phyloP scores from a whole-genome alignment of 2,888 invertebrate genomes.

The Mamestra brassicae region DNA sequence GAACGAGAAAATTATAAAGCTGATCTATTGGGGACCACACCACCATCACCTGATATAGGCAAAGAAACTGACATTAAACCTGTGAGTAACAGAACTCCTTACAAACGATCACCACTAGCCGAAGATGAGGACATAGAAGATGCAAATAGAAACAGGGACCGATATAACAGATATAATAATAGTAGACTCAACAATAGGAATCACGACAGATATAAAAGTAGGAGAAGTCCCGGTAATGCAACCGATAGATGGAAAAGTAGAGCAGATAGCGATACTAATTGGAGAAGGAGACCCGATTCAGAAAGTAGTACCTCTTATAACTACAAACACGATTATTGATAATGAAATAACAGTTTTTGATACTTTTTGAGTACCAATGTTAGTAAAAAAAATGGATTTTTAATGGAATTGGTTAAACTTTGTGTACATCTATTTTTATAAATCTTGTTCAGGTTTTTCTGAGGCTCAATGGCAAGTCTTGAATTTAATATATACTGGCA shows the following conservation, averaged over 20 bases:
- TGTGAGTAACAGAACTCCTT: slow-evolving; percentile 46
- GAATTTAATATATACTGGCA: not conserved
- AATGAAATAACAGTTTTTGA: not conserved
- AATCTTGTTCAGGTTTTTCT: not conserved
- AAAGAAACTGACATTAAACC: slow-evolving; percentile 70
- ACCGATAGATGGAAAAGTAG: slow-evolving; percentile 1
- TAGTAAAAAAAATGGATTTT: not conserved
- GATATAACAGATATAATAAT: slow-evolving; percentile 48
- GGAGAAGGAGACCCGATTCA: slow-evolving; percentile 42
- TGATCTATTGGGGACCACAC: slow-evolving; percentile 77
- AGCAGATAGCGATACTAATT: slow-evolving; percentile 33
- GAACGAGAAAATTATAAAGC: slow-evolving; percentile 91
- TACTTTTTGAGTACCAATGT: slow-evolving; percentile 10
- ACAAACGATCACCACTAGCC: slow-evolving; percentile 62
- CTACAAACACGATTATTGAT: slow-evolving; percentile 76
- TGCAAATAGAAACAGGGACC: slow-evolving; percentile 36
- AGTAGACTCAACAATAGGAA: slow-evolving; percentile 27
- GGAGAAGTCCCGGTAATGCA: slow-evolving; percentile 7
- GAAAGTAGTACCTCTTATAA: slow-evolving; percentile 70
- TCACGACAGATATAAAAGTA: slow-evolving; percentile 11
- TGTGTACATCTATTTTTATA: slow-evolving; percentile 5
- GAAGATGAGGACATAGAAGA: slow-evolving; percentile 55
- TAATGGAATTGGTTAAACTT: slow-evolving; percentile 3
- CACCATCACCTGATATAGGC: slow-evolving; percentile 74
- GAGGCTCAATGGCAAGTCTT: not conserved